Conservation (phyloP, 2,113 vertebrate genomes). For the Asarcornis scutulata region DNA sequence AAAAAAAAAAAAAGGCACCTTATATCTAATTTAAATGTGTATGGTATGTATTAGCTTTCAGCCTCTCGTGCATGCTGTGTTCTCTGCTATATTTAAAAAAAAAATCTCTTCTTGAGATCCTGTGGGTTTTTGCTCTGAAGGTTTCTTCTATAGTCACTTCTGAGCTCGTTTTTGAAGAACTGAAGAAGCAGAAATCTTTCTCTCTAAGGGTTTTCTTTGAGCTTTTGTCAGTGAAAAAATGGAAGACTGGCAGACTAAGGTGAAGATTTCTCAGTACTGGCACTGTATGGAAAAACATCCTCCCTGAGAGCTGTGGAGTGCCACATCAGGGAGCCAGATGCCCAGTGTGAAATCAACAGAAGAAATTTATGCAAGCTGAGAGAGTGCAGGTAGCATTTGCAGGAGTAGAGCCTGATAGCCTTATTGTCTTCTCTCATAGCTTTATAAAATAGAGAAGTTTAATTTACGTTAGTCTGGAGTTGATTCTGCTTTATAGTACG, state of each 20-base stretch:
- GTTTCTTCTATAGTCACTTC: constrained; percentile 10
- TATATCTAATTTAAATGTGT: constrained; percentile 32
- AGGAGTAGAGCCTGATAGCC: neutral
- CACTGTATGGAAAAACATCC: neutral
- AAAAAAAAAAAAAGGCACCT: neutral
- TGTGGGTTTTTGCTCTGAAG: constrained; percentile 11
- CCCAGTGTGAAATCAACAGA: neutral
- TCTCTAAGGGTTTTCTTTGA: constrained; percentile 30
- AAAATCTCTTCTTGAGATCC: neutral
- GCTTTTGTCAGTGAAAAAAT: neutral
- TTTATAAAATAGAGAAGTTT: constrained; percentile 6
- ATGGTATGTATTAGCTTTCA: neutral
- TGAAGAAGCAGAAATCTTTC: constrained; percentile 9
- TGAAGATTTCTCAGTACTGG: neutral
- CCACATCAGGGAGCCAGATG: neutral
- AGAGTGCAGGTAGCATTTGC: neutral
- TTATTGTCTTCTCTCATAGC: neutral
- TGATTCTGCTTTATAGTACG: neutral
- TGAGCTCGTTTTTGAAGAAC: constrained; percentile 26
- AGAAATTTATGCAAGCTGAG: neutral
- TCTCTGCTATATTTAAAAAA: constrained; percentile 10
- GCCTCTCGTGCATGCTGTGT: neutral
- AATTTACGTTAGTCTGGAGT: constrained; percentile 10
- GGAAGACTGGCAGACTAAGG: neutral
- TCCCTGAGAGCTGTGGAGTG: neutral